Evolutionary conservation across 2,797 vertebrate genomes (phyloP), one percentile per base, ranked within the genome.

Genomic region (Adelosebastes latens): DNA sequence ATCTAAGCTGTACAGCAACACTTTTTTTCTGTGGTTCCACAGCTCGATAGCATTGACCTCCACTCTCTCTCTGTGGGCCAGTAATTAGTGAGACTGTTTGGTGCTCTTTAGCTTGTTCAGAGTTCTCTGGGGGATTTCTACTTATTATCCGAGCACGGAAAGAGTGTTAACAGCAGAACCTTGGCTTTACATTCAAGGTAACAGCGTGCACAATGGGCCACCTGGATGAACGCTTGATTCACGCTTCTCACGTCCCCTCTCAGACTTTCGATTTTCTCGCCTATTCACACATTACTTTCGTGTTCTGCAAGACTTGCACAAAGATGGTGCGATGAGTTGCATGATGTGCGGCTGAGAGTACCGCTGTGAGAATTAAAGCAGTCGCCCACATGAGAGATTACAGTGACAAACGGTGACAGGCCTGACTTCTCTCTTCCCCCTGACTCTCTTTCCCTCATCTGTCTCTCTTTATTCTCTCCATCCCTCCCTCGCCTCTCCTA

Each of bases 11-110:
- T 8, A 56, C n/a, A 9, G 63, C 58, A 34, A 31, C 68, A 32
- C 61, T 75, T 55, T 72, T 65, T 49, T 75, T 53, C 55, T 60
- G 42, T 77, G 71, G 24, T 66, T 79, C 39, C 64, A 39, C 70
- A 62, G 79, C 81, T 94, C 86, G 1, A 91, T 90, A 71, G 46
- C 86, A 88, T 86, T 88, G 89, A 88, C 88, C 77, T 72, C 69
- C 69, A 31, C 46, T 65, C 68, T 77, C 68, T 77, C 83, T 85
- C 80, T 69, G 32, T 22, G 67, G 87, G 73, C 58, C 70, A 46
- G 82, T 91, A 90, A 93, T 92, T 87, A 93, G 85, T 68, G 71
- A 75, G 72, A 74, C 68, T 84, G 81, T 87, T 85, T 63, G 72
- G 55, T 79, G 82, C 65, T 75, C 72, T 91, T 83, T 79, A 82